A percentile compares a stretch with the other conserved stretches of the same genome.
Conservation (phyloP, 2,888 invertebrate genomes). For the Oeneis ivallda region DNA sequence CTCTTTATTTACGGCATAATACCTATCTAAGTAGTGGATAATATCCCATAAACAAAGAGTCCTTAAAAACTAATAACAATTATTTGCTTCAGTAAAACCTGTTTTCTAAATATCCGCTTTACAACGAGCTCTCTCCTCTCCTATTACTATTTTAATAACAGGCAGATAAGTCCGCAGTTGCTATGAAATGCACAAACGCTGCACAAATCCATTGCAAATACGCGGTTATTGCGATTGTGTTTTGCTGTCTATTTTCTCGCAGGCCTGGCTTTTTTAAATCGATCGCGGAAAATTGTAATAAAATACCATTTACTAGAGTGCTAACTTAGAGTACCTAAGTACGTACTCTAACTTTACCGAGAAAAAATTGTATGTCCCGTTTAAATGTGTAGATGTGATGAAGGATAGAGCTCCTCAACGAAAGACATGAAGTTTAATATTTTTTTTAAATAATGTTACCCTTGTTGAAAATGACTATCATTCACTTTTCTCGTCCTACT, state of each 20-base stretch:
- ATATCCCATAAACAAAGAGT: not conserved
- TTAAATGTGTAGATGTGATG: too few relatives aligned
- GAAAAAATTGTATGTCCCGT: too few relatives aligned
- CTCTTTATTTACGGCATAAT: too few relatives aligned
- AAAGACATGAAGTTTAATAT: too few relatives aligned
- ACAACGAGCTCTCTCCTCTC: conserved; percentile 11
- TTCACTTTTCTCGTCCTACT: too few relatives aligned
- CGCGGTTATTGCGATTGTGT: conserved; percentile 22
- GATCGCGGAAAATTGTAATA: not conserved
- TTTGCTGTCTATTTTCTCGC: conserved; percentile 19
- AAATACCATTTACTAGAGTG: not conserved
- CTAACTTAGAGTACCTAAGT: too few relatives aligned
- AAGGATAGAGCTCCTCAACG: too few relatives aligned
- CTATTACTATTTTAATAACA: conserved; percentile 23
- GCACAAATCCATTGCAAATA: conserved; percentile 24
- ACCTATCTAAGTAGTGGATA: too few relatives aligned
- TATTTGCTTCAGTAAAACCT: conserved; percentile 8
- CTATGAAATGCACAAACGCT: conserved; percentile 20
- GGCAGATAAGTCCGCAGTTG: conserved; percentile 22
- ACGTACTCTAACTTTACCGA: too few relatives aligned
- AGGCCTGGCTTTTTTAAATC: conserved; percentile 10
- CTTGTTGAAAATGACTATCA: too few relatives aligned
- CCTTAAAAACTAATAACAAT: conserved; percentile 4
- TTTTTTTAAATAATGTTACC: too few relatives aligned
- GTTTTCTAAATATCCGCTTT: conserved; percentile 9